Base-by-base conservation (phyloP, 1,140 invertebrate species). In the Ceratina calcarata region DNA sequence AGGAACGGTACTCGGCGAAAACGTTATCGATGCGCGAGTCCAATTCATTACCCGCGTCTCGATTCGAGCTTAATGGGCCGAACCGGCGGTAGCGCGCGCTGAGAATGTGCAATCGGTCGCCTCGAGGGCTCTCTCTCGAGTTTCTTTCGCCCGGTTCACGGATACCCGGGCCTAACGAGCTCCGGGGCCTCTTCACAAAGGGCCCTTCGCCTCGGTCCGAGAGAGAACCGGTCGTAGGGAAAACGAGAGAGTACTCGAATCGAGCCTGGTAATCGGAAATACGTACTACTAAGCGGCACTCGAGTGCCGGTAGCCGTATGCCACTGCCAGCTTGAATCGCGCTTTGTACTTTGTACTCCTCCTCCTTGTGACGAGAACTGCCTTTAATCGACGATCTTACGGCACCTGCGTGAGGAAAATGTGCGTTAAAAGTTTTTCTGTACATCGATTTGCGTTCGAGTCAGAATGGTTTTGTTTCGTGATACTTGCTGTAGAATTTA, bases 1-100 rank as follows among this genome's bases (percentile, higher is more conserved):
- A 45, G 76, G 85, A 87, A 89, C 88, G 81, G 70, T 77, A 89
- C 89, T 90, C 80, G 58, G 61, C 57, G 65, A 53, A 32, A 16
- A 12, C 69, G 78, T 84, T 84, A 87, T 66, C 16, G 37, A 10
- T 49, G 15, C 16, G 15, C 10, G 49, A 74, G 24, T 65, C 69
- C 58, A 61, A 69, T 45, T 45, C 37, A 45, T 45, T 45, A 45
- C 3, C 22, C 37, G 67, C 78, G 45, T 70, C 68, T 62, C 80
- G 71, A 80, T 83, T 78, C 37, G 69, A 74, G 84, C 37, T 83
- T 86, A 86, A 82, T 85, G 77, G 81, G 13, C 45, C 68, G 79
- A 73, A 75, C 37, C 27, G 45, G 71, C 45, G 27, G 45, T 57
- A 45, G n/a, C 22, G 53, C 16, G 16, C 24, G 51, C 68, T 70